Percentiles rank a stretch among this genome's conserved stretches.
Conservation (phyloP, 1,140 invertebrate genomes). For the Coboldia fuscipes region DNA sequence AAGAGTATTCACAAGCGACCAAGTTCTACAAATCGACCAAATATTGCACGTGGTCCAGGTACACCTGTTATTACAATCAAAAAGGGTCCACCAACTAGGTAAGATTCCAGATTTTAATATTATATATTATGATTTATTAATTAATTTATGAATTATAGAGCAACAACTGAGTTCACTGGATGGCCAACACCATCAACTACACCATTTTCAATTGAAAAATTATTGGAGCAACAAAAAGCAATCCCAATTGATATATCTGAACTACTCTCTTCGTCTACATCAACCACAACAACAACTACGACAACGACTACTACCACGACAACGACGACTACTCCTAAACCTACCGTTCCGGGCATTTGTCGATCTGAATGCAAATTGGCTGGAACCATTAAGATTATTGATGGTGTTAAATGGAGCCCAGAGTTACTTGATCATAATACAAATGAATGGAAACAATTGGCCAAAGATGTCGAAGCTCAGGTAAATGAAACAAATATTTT, state of each 20-base stretch:
- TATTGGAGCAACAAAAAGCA: constrained; percentile 45
- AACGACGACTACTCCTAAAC: constrained; percentile 42
- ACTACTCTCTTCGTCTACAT: constrained; percentile 16
- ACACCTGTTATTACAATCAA: constrained; percentile 41
- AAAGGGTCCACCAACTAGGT: constrained; percentile 63
- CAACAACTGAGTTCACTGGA: constrained; percentile 69
- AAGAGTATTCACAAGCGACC: constrained; percentile 50
- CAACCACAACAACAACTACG: constrained; percentile 31
- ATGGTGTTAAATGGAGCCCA: constrained; percentile 60
- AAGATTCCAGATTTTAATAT: constrained; percentile 8
- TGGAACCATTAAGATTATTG: constrained; percentile 61
- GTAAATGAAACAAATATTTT: constrained; percentile 19
- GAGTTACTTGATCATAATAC: constrained; percentile 71
- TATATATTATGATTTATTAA: constrained; percentile 3
- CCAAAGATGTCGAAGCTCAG: constrained; percentile 55
- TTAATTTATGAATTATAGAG: constrained; percentile 27
- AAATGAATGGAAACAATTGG: constrained; percentile 59
- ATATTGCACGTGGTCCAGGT: constrained; percentile 12
- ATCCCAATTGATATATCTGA: constrained; percentile 24
- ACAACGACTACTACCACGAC: constrained; percentile 57
- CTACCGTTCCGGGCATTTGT: constrained; percentile 64
- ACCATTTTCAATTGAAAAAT: constrained; percentile 59
- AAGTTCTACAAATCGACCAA: constrained; percentile 21
- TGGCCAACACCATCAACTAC: constrained; percentile 71
- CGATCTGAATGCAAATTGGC: constrained; percentile 57